These are phyloP conservation scores for Xenopus borealis DNA, from an alignment of 2,113 vertebrate genomes.

Conservation along the genomic window DNA sequence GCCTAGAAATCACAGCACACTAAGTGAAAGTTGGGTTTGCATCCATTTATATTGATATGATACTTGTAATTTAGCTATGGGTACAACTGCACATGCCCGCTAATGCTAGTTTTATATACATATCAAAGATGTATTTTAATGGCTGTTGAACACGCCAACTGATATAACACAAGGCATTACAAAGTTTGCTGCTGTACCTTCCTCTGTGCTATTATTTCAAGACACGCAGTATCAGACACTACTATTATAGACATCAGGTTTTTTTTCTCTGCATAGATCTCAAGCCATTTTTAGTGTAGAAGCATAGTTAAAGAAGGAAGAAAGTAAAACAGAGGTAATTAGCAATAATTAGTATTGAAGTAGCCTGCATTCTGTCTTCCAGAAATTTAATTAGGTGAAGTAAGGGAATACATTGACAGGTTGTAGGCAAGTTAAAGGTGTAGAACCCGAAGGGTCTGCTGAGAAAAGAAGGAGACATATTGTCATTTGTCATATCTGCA, in stretches of 20 bases:
- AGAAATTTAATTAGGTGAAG: slow-evolving; percentile 27
- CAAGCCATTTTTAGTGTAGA: slow-evolving; percentile 2
- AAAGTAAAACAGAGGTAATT: slow-evolving; percentile 19
- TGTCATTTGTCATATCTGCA: slow-evolving; percentile 32
- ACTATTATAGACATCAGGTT: background rate
- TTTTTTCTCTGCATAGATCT: background rate
- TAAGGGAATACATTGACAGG: slow-evolving; percentile 25
- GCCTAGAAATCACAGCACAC: too few relatives aligned
- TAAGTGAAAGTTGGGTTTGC: too few relatives aligned
- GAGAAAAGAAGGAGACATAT: background rate
- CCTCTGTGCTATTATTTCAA: too few relatives aligned
- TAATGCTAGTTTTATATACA: too few relatives aligned
- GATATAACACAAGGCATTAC: too few relatives aligned
- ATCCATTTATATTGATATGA: too few relatives aligned
- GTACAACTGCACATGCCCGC: too few relatives aligned
- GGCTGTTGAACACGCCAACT: too few relatives aligned
- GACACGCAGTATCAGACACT: too few relatives aligned
- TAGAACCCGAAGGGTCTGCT: background rate
- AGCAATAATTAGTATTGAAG: slow-evolving; percentile 26
- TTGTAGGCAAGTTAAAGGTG: slow-evolving; percentile 9
- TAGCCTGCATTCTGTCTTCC: slow-evolving; percentile 10
- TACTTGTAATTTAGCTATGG: too few relatives aligned
- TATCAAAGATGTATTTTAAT: too few relatives aligned
- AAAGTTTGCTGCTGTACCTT: too few relatives aligned
- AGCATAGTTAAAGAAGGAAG: background rate